Base-by-base conservation (phyloP, 2,797 vertebrate species). In the Sparidentex hasta region DNA sequence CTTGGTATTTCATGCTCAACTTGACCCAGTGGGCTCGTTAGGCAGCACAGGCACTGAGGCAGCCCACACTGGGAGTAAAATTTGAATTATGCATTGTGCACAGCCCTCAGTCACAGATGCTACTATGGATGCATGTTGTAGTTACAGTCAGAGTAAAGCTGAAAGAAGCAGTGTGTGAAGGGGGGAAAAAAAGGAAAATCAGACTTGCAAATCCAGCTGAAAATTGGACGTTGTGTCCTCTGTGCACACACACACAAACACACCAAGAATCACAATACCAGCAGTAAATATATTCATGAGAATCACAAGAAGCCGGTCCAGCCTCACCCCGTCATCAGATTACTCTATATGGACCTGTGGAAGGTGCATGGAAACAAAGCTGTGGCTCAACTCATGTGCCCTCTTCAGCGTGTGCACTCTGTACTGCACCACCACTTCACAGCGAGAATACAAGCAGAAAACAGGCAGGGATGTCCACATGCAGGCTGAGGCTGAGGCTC, bases 381-480 rank as follows among this genome's bases (percentile, higher is more conserved):
- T 21, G 11, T 14, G 25, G 33, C 48, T 70, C 46, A 23, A 21
- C 43, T 78, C 41, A 63, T 3, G 44, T 20, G 58, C 27, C 44
- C 73, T 68, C 56, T 70, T 63, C 51, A 69, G 65, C 63, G 56
- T 71, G 64, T 52, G 69, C 74, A 57, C 48, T 65, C 54, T 67
- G 76, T 57, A 69, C 72, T 64, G 64, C 67, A 44, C 80, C 80
- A 59, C 73, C 55, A 58, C 48, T 65, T 71, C 57, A 58, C 41
- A 57, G 13, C 5, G 44, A 38, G 14, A 57, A 71, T 11, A 54
- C 75, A 69, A 61, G 71, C 65, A 56, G 73, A 66, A 78, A 78
- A 47, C 41, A 75, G 69, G 18, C 76, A 78, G 33, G 7, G 69
- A 82, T 78, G 81, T 88, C 67, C 66, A 59, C 61, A 66, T 21